These are phyloP conservation scores for Imbricaverruca yamaguchii DNA, from an alignment of 2,888 invertebrate species.

Conservation along the genomic window DNA sequence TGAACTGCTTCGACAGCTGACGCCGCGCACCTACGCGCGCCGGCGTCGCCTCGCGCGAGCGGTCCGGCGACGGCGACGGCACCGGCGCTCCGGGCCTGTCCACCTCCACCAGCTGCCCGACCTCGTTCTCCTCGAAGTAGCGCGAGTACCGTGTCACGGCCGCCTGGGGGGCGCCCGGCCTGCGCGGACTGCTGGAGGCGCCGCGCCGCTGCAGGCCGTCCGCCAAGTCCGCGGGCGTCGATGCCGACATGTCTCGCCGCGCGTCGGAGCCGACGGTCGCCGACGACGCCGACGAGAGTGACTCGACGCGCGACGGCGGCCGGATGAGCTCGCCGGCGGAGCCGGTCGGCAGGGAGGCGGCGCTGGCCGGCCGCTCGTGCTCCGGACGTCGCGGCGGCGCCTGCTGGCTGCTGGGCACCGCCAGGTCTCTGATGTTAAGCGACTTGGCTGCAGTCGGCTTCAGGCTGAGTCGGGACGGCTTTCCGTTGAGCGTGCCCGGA, in stretches of 20 bases:
- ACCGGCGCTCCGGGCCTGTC: not conserved
- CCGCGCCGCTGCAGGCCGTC: not conserved
- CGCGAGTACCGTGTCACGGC: not conserved
- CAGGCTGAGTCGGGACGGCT: no score
- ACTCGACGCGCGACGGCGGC: slow-evolving; percentile 7
- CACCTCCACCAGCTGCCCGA: slow-evolving; percentile 11
- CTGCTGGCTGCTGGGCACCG: not conserved
- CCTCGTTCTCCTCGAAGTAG: slow-evolving; percentile 14
- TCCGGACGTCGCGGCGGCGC: not conserved
- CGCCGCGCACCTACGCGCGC: not conserved
- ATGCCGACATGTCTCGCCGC: not conserved
- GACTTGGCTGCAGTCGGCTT: no score
- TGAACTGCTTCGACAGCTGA: slow-evolving; percentile 18
- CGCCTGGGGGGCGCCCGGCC: not conserved
- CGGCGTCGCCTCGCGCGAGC: not conserved
- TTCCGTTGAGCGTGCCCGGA: no score
- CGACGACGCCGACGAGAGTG: not conserved
- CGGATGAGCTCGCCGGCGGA: not conserved
- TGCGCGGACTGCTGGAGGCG: not conserved
- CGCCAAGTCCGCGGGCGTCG: not conserved
- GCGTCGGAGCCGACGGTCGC: not conserved
- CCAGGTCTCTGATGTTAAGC: not conserved
- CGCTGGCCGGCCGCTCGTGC: not conserved
- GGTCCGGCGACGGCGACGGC: not conserved
- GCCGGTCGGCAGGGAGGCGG: not conserved